These are phyloP conservation scores for Augochlorella aurata DNA, from an alignment of 2,888 invertebrate genomes.

Conservation along the genomic window DNA sequence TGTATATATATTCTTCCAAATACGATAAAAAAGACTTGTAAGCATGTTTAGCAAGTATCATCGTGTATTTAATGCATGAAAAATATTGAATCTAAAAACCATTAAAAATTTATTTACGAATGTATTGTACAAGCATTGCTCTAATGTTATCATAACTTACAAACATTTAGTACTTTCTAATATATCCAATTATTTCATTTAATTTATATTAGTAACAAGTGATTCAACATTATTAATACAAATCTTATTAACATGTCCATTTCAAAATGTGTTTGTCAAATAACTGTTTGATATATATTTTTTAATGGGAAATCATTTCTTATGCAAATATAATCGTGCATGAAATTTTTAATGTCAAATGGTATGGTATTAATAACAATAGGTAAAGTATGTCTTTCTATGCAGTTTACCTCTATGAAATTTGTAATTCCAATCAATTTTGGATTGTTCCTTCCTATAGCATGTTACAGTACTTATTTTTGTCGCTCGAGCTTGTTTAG, in stretches of 20 bases:
- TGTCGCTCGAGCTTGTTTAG: not conserved
- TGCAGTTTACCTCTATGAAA: slow-evolving; percentile 11
- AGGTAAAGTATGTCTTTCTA: slow-evolving; percentile 20
- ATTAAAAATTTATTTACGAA: not conserved
- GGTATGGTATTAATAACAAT: slow-evolving; percentile 72
- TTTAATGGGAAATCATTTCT: not conserved
- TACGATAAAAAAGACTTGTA: not conserved
- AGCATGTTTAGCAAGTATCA: slow-evolving; percentile 12
- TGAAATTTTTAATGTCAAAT: not conserved
- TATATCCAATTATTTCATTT: not conserved
- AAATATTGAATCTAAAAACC: slow-evolving; percentile 2
- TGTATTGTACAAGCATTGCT: not conserved
- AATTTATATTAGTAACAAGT: slow-evolving; percentile 1
- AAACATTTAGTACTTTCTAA: not conserved
- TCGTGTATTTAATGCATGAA: slow-evolving; percentile 23
- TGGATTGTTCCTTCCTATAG: not conserved
- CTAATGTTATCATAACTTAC: not conserved
- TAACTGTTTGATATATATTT: slow-evolving; percentile 10
- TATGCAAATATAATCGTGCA: not conserved
- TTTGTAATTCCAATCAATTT: slow-evolving; percentile 9
- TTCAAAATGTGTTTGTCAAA: slow-evolving; percentile 11
- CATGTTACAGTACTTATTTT: not conserved
- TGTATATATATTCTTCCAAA: not conserved
- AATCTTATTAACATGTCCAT: not conserved
- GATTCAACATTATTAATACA: not conserved